Conservation (phyloP, 1,140 invertebrate genomes). For the Drosophila kohkoa region DNA sequence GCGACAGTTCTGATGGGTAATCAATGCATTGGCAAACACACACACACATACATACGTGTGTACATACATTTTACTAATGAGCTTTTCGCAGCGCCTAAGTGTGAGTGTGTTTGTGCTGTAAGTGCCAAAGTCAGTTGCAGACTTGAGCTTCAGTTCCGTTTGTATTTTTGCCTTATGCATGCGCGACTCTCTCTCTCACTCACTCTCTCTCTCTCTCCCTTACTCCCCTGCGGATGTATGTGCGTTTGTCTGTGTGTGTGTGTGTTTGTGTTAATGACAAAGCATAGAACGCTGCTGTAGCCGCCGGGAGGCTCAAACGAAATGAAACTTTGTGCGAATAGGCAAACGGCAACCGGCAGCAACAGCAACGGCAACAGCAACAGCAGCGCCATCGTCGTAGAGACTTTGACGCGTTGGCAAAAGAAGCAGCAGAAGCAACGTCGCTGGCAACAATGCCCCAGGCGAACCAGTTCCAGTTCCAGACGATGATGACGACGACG, state of each 20-base stretch:
- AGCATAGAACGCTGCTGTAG: conserved; percentile 75
- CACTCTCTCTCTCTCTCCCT: conserved; percentile 25
- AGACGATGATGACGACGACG: conserved; percentile 45
- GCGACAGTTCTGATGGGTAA: conserved; percentile 48
- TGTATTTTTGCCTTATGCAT: conserved; percentile 46
- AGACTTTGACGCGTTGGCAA: conserved; percentile 70
- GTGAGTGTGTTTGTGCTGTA: conserved; percentile 37
- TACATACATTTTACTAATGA: conserved; percentile 39
- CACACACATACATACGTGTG: conserved; percentile 20
- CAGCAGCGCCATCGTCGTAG: conserved; percentile 38
- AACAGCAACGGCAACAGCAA: conserved; percentile 8
- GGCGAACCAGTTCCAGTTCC: conserved; percentile 51
- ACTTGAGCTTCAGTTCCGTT: conserved; percentile 42
- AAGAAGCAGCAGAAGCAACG: conserved; percentile 59
- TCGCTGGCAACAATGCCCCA: conserved; percentile 46
- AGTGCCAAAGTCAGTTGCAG: conserved; percentile 71
- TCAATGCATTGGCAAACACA: conserved; percentile 35
- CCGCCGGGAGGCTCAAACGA: conserved; percentile 68
- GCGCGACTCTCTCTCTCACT: conserved; percentile 2
- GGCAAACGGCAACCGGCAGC: conserved; percentile 44
- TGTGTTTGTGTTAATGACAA: conserved; percentile 82
- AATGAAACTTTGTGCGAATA: conserved; percentile 81
- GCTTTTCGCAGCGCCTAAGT: conserved; percentile 21
- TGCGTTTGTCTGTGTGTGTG: conserved; percentile 37
- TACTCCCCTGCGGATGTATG: conserved; percentile 17